Evolutionary conservation across 35 echinoderm and acorn worm species (phyloP).

Genomic region (Heliocidaris tuberculata): DNA sequence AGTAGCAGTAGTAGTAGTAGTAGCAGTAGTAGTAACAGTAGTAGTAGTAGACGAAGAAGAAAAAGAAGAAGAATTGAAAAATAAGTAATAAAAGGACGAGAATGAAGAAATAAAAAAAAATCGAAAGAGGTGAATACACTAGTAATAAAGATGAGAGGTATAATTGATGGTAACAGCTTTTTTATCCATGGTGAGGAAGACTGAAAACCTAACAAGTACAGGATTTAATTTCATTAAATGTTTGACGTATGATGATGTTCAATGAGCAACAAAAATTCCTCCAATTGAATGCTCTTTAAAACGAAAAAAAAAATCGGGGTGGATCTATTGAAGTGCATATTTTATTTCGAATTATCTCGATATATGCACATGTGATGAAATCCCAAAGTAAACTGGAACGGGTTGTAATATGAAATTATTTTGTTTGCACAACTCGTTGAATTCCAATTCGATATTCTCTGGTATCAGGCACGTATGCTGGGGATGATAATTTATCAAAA

Average conservation of each 20-base stretch:
- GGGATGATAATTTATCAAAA: neutral
- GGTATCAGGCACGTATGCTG: neutral
- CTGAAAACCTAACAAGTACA: neutral
- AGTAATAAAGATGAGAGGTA: no score
- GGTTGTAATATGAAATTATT: neutral
- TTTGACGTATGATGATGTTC: neutral
- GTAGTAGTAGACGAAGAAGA: no score
- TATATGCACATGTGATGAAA: neutral
- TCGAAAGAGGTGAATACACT: no score
- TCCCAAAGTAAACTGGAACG: neutral
- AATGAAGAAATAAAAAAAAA: no score
- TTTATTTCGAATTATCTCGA: neutral
- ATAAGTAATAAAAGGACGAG: no score
- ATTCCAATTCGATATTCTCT: neutral
- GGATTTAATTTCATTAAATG: neutral
- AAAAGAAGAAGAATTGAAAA: no score
- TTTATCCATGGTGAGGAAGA: neutral
- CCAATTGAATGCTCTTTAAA: neutral
- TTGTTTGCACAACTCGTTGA: neutral
- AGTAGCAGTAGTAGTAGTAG: no score
- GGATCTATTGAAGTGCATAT: neutral
- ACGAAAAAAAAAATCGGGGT: neutral
- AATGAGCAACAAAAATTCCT: neutral
- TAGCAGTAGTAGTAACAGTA: no score
- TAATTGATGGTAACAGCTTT: neutral